Evolutionary conservation across 2,113 vertebrate species (phyloP).

Genomic region (Bungarus multicinctus): DNA sequence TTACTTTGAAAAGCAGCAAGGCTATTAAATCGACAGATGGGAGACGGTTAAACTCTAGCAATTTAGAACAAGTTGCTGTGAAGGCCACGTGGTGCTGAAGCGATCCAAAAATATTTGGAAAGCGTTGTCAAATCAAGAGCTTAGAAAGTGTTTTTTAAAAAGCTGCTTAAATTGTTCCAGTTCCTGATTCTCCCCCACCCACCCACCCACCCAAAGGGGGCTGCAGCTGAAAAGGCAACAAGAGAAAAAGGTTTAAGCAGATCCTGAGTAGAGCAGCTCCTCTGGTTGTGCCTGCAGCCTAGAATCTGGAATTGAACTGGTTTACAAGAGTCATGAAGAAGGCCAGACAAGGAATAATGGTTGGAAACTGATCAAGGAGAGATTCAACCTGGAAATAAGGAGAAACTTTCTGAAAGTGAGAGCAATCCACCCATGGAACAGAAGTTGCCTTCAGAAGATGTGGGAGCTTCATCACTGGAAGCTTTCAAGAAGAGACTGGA

Average conservation of each 20-base stretch:
- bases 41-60: not conserved
- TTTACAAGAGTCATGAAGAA: not conserved
- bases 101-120: not conserved
- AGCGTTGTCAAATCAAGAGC: not conserved
- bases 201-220: not conserved
- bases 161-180: not conserved
- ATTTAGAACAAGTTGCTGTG: not conserved
- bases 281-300: not conserved
- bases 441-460: no score
- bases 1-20: not conserved
- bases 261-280: not conserved
- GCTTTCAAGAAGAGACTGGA: no score
- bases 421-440: no score
- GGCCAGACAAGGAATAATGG: not conserved
- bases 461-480: no score
- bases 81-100: not conserved
- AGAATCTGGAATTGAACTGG: not conserved
- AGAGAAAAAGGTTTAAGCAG: not conserved
- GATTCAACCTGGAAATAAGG: no score
- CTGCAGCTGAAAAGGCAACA: not conserved
- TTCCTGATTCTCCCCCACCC: not conserved
- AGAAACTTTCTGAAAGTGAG: no score
- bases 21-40: not conserved
- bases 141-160: not conserved
- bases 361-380: no score